These are phyloP conservation scores for Dendrocopos noguchii DNA, from an alignment of 2,113 vertebrate species.

Conservation along the genomic window DNA sequence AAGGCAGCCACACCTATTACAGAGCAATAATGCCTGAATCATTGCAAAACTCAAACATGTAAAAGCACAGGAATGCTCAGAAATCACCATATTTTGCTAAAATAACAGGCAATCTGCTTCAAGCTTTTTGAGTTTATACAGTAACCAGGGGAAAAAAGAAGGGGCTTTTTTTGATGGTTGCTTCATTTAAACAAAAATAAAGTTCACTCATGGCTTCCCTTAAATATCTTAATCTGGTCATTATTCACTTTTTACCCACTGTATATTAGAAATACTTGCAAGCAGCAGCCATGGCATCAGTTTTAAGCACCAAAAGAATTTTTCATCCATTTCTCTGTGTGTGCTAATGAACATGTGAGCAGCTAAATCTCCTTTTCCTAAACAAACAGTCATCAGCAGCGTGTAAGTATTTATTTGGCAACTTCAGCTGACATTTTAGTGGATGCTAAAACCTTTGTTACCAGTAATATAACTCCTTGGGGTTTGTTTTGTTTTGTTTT, in stretches of 20 bases:
- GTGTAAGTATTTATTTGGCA: slow-evolving; percentile 74
- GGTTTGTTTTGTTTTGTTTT: background rate
- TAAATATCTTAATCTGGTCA: slow-evolving; percentile 79
- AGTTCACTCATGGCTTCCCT: slow-evolving; percentile 83
- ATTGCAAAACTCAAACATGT: slow-evolving; percentile 68
- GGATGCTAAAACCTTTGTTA: slow-evolving; percentile 71
- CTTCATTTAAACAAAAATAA: slow-evolving; percentile 74
- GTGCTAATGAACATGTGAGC: slow-evolving; percentile 68
- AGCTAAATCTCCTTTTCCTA: slow-evolving; percentile 61
- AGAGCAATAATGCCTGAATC: slow-evolving; percentile 69
- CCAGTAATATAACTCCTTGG: slow-evolving; percentile 14
- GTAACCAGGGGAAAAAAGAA: background rate
- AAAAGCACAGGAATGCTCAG: slow-evolving; percentile 65
- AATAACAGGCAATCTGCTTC: slow-evolving; percentile 71
- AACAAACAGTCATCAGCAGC: slow-evolving; percentile 59
- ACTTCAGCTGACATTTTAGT: slow-evolving; percentile 74
- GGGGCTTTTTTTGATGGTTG: background rate
- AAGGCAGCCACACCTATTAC: slow-evolving; percentile 78
- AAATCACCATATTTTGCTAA: slow-evolving; percentile 74
- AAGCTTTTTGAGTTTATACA: slow-evolving; percentile 66
- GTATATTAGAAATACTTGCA: slow-evolving; percentile 57
- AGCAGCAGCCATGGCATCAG: slow-evolving; percentile 53
- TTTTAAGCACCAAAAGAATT: slow-evolving; percentile 62
- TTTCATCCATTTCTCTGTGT: slow-evolving; percentile 58
- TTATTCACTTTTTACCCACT: slow-evolving; percentile 60